Conservation (phyloP, 2,888 invertebrate genomes). For the Ganaspis brasiliensis region DNA sequence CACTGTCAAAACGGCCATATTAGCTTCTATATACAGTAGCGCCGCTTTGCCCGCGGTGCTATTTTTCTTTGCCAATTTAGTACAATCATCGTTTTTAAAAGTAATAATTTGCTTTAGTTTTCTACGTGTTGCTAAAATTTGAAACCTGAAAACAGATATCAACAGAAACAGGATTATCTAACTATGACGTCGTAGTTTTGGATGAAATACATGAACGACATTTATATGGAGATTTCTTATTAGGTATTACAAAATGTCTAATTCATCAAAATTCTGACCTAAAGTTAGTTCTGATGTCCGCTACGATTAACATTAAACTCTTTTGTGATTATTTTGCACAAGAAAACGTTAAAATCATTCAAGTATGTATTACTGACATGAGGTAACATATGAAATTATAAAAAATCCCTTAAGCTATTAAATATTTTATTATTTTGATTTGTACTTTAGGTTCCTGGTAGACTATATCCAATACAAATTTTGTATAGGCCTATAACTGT, state of each 20-base stretch:
- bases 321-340: conserved; percentile 93
- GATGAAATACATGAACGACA: conserved; percentile 99
- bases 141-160: no score
- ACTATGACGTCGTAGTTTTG: conserved; percentile 95
- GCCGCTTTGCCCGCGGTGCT: no score
- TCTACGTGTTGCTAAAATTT: no score
- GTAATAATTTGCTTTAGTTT: not conserved
- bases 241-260: conserved; percentile 97
- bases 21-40: no score
- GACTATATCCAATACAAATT: conserved; percentile 95
- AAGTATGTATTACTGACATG: conserved; percentile 82
- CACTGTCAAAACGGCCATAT: no score
- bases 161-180: conserved; percentile 89
- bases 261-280: conserved; percentile 90
- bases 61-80: no score
- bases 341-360: conserved; percentile 90
- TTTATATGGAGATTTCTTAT: conserved; percentile 95
- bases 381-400: no score
- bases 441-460: conserved; percentile 90
- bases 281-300: conserved; percentile 98
- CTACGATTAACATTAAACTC: conserved; percentile 98
- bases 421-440: conserved; percentile 46
- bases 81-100: no score
- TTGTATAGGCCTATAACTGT: conserved; percentile 89
- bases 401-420: no score